Evolutionary conservation across 2,113 vertebrate species (phyloP).

Genomic region (Poecilia latipinna): DNA sequence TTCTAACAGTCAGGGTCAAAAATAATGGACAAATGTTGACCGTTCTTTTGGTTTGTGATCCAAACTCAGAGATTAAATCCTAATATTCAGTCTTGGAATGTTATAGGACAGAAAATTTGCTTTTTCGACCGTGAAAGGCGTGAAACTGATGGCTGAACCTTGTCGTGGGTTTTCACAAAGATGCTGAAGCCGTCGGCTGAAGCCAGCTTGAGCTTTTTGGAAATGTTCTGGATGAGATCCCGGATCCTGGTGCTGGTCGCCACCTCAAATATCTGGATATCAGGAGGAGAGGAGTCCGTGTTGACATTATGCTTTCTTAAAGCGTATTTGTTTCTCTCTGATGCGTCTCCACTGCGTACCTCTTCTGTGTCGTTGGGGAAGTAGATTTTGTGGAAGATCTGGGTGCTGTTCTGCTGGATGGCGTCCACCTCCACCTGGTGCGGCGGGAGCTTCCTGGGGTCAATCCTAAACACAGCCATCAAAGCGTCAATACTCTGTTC

Average conservation of each 20-base stretch:
- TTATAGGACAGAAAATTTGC: too few relatives aligned
- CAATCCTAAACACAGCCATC: slow-evolving; percentile 75
- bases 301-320: neutral
- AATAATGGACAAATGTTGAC: too few relatives aligned
- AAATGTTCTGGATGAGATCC: slow-evolving; percentile 83
- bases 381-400: slow-evolving; percentile 89
- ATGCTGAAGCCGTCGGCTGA: slow-evolving; percentile 93
- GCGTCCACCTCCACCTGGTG: slow-evolving; percentile 92
- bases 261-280: slow-evolving; percentile 85
- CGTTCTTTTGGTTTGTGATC: too few relatives aligned
- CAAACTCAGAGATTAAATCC: too few relatives aligned
- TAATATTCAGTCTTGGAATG: too few relatives aligned
- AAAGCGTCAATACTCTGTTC: neutral
- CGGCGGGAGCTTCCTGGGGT: slow-evolving; percentile 91
- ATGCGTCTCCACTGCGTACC: slow-evolving; percentile 70
- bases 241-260: slow-evolving; percentile 84
- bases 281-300: neutral
- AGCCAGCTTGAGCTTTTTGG: slow-evolving; percentile 79
- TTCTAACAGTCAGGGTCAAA: too few relatives aligned
- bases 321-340: neutral
- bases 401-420: slow-evolving; percentile 87
- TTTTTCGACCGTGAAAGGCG: too few relatives aligned
- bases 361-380: slow-evolving; percentile 89
- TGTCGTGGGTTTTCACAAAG: slow-evolving; percentile 93
- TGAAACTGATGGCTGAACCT: slow-evolving; percentile 76